Evolutionary conservation across 2,113 vertebrate species (phyloP).

Genomic region (Melanostigma gelatinosum): DNA sequence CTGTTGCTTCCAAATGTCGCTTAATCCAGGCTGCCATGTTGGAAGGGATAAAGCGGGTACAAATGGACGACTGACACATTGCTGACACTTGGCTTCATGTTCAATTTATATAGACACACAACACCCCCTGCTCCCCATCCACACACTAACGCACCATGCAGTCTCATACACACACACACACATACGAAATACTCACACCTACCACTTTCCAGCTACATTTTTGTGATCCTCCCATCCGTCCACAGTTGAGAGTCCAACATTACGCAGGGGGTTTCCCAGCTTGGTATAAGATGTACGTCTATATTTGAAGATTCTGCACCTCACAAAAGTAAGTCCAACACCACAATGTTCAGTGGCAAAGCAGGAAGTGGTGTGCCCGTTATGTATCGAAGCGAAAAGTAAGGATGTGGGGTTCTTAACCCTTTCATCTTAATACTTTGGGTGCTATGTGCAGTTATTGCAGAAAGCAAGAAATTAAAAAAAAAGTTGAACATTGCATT

Average conservation of each 20-base stretch:
- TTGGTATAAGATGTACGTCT: not conserved
- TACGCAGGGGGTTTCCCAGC: not conserved
- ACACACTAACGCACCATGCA: not conserved
- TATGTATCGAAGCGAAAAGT: not conserved
- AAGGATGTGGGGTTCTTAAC: too few species aligned
- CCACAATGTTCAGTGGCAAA: not conserved
- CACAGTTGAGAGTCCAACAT: slow-evolving; percentile 8
- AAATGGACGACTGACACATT: slow-evolving; percentile 33
- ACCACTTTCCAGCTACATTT: too few species aligned
- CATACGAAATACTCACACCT: too few species aligned
- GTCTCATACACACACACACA: not conserved
- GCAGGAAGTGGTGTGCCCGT: not conserved
- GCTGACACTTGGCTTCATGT: slow-evolving; percentile 22
- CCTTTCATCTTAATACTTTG: too few species aligned
- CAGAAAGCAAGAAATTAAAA: too few species aligned
- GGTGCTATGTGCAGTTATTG: too few species aligned
- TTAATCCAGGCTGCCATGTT: slow-evolving; percentile 44
- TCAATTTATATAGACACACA: not conserved
- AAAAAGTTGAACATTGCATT: not conserved
- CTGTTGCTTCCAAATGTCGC: slow-evolving; percentile 53
- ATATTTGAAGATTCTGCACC: not conserved
- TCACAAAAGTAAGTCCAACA: not conserved
- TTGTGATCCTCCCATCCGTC: too few species aligned
- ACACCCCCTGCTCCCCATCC: not conserved
- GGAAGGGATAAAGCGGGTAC: slow-evolving; percentile 24